Evolutionary conservation across 2,797 vertebrate genomes (phyloP).

Genomic region (Xenopus petersii): DNA sequence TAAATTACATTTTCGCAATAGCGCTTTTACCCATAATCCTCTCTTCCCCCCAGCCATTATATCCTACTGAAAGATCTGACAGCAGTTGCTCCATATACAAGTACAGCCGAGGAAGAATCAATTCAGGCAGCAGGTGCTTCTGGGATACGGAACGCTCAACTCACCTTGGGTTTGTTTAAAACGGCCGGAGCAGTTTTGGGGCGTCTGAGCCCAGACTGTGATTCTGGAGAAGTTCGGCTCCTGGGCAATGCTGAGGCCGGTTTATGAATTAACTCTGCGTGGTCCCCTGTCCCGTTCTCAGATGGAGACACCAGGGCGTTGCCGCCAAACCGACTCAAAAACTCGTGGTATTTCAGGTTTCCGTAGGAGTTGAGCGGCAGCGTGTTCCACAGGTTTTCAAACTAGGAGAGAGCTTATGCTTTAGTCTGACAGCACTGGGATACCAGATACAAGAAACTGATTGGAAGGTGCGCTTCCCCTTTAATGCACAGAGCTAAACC

Average conservation of each 20-base stretch:
- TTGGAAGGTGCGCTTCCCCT: no score
- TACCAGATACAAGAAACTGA: no score
- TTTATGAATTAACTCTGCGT: neutral
- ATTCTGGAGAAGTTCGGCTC: neutral
- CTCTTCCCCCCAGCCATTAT: no score
- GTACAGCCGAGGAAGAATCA: no score
- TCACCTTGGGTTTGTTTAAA: conserved; percentile 43
- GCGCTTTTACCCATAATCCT: no score
- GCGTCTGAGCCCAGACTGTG: conserved; percentile 5
- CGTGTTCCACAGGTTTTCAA: conserved; percentile 67
- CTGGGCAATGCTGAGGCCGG: neutral
- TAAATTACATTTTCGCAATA: no score
- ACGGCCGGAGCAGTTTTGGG: conserved; percentile 42
- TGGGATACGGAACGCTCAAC: neutral
- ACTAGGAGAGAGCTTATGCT: conserved; percentile 49
- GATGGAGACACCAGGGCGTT: neutral
- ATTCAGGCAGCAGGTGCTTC: no score
- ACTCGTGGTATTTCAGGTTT: conserved; percentile 60
- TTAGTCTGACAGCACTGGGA: no score
- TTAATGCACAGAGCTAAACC: no score
- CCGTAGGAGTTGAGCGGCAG: conserved; percentile 59
- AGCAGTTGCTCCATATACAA: no score
- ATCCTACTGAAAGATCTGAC: no score
- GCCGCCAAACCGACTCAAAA: conserved; percentile 60
- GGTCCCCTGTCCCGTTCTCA: neutral